These are phyloP conservation scores for Maccullochella peelii DNA, from an alignment of 2,113 vertebrate species.

Conservation along the genomic window DNA sequence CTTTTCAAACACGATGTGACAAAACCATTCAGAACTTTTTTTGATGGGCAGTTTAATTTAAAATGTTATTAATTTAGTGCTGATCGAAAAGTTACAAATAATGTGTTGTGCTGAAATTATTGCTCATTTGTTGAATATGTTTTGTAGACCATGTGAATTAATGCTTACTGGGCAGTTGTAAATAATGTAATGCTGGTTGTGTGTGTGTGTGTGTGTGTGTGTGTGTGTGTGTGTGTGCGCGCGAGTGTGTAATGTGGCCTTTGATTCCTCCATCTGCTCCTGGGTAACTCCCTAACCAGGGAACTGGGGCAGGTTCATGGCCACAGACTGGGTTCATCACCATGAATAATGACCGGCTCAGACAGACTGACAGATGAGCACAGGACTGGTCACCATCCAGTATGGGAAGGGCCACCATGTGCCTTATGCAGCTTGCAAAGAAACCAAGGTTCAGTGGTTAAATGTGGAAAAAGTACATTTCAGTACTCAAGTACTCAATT, in stretches of 20 bases:
- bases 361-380: conserved; percentile 16
- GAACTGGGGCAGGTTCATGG: conserved; percentile 58
- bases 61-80: neutral
- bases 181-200: conserved; percentile 67
- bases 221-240: neutral
- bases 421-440: neutral
- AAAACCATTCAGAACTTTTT: neutral
- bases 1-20: neutral
- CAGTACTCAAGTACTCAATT: neutral
- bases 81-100: neutral
- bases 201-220: neutral
- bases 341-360: conserved; percentile 46
- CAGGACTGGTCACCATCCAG: conserved; percentile 22
- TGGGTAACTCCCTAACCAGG: conserved; percentile 29
- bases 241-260: conserved; percentile 41
- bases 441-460: neutral
- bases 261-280: conserved; percentile 73
- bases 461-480: neutral
- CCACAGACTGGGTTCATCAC: conserved; percentile 20
- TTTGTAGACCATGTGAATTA: conserved; percentile 27
- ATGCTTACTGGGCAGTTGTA: conserved; percentile 60
- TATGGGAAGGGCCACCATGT: neutral
- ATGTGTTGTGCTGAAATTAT: neutral
- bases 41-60: neutral
- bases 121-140: neutral